A percentile compares a stretch with the other conserved stretches of the same genome.
These are phyloP conservation scores for Cyclina sinensis DNA, from an alignment of 1,140 invertebrate species.

Conservation along the genomic window DNA sequence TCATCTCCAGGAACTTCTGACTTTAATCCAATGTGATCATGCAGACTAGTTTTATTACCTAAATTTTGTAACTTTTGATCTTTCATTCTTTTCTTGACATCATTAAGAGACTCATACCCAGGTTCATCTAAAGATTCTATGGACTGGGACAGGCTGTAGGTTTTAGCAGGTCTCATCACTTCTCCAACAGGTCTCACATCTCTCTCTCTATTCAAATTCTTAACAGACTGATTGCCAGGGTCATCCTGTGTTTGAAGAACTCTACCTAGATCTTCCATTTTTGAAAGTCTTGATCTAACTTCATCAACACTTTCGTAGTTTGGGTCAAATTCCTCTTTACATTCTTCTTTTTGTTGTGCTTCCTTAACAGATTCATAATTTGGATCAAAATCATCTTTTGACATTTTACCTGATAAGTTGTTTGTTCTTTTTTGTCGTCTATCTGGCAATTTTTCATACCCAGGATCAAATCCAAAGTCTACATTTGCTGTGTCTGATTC, in stretches of 20 bases:
- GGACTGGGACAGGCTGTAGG: conserved; percentile 47
- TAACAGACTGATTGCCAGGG: conserved; percentile 49
- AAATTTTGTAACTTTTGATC: not conserved
- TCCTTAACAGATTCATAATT: conserved; percentile 60
- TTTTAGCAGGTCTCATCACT: conserved; percentile 32
- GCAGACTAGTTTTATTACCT: not conserved
- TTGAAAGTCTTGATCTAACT: not conserved
- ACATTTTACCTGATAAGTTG: not conserved
- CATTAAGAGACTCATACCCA: conserved; percentile 57
- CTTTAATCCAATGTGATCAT: not conserved
- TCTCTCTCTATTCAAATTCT: conserved; percentile 34
- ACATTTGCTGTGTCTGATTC: not conserved
- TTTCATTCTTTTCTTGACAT: conserved; percentile 54
- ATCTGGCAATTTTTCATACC: conserved; percentile 52
- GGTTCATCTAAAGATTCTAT: conserved; percentile 65
- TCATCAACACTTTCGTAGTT: conserved; percentile 49
- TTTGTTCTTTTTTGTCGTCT: not conserved
- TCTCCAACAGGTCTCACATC: not conserved
- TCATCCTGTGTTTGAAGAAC: not conserved
- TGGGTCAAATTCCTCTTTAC: conserved; percentile 21
- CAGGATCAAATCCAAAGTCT: conserved; percentile 28
- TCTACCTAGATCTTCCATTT: not conserved
- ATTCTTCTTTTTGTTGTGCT: not conserved
- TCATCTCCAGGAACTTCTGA: not conserved
- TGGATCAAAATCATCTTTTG: conserved; percentile 43